Percentiles rank a stretch among this genome's conserved stretches.
Conservation (phyloP, 2,888 invertebrate genomes). For the Ceriagrion tenellum region DNA sequence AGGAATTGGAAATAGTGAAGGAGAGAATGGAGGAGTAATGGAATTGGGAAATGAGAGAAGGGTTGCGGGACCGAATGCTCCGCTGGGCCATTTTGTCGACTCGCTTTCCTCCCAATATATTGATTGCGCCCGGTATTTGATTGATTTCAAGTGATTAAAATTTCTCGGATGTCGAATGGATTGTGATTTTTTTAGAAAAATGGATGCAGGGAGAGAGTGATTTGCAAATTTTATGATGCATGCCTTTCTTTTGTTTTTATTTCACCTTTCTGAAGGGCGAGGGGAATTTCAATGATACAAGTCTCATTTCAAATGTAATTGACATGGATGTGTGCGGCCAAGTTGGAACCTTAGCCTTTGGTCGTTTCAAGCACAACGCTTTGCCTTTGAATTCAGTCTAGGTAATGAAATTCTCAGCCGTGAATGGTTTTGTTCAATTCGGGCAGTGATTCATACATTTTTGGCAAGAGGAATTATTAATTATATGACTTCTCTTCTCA, state of each 20-base stretch:
- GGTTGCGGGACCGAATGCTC: background rate
- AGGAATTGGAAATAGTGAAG: background rate
- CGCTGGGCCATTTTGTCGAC: background rate
- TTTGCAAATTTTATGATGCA: constrained; percentile 42
- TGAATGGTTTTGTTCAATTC: background rate
- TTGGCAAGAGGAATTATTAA: too few species aligned
- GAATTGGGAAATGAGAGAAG: background rate
- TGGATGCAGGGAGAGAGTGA: constrained; percentile 10
- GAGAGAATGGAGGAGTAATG: background rate
- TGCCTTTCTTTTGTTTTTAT: background rate
- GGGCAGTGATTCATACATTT: too few species aligned
- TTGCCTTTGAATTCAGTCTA: background rate
- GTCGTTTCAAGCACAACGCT: too few species aligned
- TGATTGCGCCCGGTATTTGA: background rate
- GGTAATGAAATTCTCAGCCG: background rate
- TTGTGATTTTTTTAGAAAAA: constrained; percentile 15
- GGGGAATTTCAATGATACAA: background rate
- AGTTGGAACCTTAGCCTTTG: background rate
- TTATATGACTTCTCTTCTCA: too few species aligned
- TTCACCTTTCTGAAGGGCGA: background rate
- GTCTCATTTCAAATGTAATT: constrained; percentile 3
- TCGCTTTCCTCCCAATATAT: background rate
- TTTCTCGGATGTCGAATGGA: background rate
- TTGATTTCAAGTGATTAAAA: constrained; percentile 21
- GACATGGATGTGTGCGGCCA: background rate